Percentiles rank a stretch among this genome's conserved stretches.
These are phyloP conservation scores for Plectropomus leopardus DNA, from an alignment of 2,113 vertebrate genomes.

Conservation along the genomic window DNA sequence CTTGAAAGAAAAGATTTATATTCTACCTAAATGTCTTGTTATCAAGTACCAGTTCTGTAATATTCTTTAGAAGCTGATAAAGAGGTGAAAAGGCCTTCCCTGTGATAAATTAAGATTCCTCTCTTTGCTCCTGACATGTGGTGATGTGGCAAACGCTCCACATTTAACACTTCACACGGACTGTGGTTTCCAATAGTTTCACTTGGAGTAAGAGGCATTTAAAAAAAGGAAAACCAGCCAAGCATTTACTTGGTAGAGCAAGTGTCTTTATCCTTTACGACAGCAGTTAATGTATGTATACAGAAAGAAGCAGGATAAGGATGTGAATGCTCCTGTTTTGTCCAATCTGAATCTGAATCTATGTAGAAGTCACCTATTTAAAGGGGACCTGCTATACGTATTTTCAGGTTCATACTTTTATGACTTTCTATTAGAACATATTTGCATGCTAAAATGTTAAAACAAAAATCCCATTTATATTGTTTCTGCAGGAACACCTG, in stretches of 20 bases:
- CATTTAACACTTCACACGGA: conserved; percentile 60
- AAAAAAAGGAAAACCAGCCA: conserved; percentile 49
- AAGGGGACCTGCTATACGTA: too few relatives aligned
- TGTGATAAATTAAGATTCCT: conserved; percentile 67
- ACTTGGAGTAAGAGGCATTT: conserved; percentile 42
- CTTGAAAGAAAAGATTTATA: conserved; percentile 32
- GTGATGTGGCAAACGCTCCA: conserved; percentile 38
- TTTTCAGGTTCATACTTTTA: too few relatives aligned
- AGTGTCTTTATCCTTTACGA: conserved; percentile 52
- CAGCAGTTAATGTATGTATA: background rate
- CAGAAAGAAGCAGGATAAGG: conserved; percentile 48
- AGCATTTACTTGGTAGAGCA: conserved; percentile 62
- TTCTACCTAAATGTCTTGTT: conserved; percentile 17
- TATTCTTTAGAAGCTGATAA: conserved; percentile 40
- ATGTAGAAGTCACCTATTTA: background rate
- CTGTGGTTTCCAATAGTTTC: conserved; percentile 55
- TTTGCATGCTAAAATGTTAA: too few relatives aligned
- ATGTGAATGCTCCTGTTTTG: conserved; percentile 14
- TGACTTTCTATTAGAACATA: too few relatives aligned
- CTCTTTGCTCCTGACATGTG: conserved; percentile 61
- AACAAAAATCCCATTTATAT: too few relatives aligned
- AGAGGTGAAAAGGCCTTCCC: conserved; percentile 56
- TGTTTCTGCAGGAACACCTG: too few relatives aligned
- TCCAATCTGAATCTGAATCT: conserved; percentile 63
- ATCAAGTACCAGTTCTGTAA: conserved; percentile 22